Conservation (phyloP, 2,797 vertebrate species). For the Poeciliopsis infans region DNA sequence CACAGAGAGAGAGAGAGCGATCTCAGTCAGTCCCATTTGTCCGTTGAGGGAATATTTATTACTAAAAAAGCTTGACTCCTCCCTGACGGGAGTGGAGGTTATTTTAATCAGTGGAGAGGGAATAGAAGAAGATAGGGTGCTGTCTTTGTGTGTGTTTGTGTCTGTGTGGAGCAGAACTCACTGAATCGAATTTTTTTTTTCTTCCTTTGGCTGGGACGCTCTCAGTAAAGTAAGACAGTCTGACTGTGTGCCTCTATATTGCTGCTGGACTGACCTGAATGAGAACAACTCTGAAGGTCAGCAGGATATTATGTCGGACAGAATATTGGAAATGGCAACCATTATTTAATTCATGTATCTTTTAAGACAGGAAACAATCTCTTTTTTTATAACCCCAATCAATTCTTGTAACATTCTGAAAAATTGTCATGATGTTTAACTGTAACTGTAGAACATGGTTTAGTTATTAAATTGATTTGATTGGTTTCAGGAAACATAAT, state of each 20-base stretch:
- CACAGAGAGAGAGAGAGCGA: conserved; percentile 2
- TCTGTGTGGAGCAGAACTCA: conserved; percentile 40
- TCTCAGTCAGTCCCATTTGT: conserved; percentile 53
- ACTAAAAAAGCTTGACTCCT: conserved; percentile 72
- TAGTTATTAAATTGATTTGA: not conserved
- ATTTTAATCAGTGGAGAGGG: conserved; percentile 70
- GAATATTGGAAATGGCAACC: not conserved
- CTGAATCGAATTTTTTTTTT: conserved; percentile 46
- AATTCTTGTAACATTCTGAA: not conserved
- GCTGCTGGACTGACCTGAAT: conserved; percentile 9
- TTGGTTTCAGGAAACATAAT: not conserved
- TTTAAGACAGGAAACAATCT: not conserved
- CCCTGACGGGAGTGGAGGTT: conserved; percentile 64
- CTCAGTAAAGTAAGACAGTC: conserved; percentile 45
- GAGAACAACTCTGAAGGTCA: conserved; percentile 16
- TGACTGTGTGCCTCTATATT: conserved; percentile 35
- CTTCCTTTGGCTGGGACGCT: conserved; percentile 51
- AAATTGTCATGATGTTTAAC: not conserved
- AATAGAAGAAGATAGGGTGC: conserved; percentile 75
- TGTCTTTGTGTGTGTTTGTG: conserved; percentile 54
- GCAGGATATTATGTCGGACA: not conserved
- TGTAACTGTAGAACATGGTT: not conserved
- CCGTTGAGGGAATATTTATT: conserved; percentile 71
- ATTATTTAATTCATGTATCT: not conserved
- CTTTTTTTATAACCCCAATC: not conserved